phyloP scores from a whole-genome alignment of 1,140 invertebrate genomes.

The Cydia fagiglandana region DNA sequence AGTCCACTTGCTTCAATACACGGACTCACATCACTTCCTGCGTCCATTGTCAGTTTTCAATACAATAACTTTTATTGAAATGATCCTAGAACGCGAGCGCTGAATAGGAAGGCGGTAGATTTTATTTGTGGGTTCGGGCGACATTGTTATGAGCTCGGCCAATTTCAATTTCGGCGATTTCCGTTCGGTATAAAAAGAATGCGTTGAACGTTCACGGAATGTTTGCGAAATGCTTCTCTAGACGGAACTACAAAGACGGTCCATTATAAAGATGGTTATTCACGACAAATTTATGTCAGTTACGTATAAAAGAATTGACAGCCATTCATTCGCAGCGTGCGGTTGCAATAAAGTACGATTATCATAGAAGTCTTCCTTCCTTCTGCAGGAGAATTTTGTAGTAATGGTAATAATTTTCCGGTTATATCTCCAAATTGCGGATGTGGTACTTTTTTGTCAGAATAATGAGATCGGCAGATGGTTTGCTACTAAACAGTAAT shows the following conservation, averaged over 20 bases:
- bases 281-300: slow-evolving; percentile 60
- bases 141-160: slow-evolving; percentile 60
- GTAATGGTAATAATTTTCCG: slow-evolving; percentile 46
- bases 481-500: slow-evolving; percentile 5
- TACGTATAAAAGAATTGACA: slow-evolving; percentile 37
- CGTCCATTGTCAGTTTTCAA: slow-evolving; percentile 72
- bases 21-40: slow-evolving; percentile 72
- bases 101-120: slow-evolving; percentile 42
- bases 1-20: slow-evolving; percentile 75
- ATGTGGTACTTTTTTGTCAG: slow-evolving; percentile 33
- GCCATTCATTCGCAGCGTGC: slow-evolving; percentile 28
- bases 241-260: slow-evolving; percentile 41
- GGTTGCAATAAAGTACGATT: slow-evolving; percentile 27
- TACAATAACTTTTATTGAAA: slow-evolving; percentile 78
- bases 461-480: slow-evolving; percentile 24
- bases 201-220: slow-evolving; percentile 51
- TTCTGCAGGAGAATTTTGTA: slow-evolving; percentile 54
- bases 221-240: slow-evolving; percentile 54
- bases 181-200: slow-evolving; percentile 66
- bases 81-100: slow-evolving; percentile 66
- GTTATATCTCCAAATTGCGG: slow-evolving; percentile 33
- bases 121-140: slow-evolving; percentile 70
- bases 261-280: slow-evolving; percentile 49
- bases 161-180: slow-evolving; percentile 72
- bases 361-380: slow-evolving; percentile 43